These are phyloP conservation scores for Pardosa pseudoannulata DNA, from an alignment of 2,888 invertebrate species.

Conservation along the genomic window DNA sequence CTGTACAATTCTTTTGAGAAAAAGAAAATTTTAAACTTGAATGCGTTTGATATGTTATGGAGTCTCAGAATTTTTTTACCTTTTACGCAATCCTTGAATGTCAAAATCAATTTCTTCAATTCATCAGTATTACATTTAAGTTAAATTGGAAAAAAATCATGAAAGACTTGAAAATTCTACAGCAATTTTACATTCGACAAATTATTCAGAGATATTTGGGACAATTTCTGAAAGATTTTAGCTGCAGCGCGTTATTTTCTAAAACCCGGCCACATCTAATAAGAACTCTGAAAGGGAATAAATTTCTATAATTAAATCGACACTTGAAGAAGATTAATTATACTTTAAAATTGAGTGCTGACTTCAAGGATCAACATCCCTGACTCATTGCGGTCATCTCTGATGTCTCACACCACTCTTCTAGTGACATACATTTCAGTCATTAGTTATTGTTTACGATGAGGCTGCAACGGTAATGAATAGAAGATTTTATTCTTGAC, in stretches of 20 bases:
- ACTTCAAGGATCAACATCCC: background rate
- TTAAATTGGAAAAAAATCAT: no score
- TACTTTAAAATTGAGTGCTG: conserved; percentile 4
- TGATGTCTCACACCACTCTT: background rate
- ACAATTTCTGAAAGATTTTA: background rate
- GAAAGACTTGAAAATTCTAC: no score
- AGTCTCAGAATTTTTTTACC: no score
- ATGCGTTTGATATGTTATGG: no score
- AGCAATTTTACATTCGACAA: background rate
- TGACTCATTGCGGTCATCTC: background rate
- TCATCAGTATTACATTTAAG: no score
- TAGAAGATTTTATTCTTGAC: background rate
- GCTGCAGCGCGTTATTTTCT: background rate
- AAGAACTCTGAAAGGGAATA: background rate
- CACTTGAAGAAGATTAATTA: conserved; percentile 1
- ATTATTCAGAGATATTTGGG: background rate
- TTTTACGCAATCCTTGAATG: no score
- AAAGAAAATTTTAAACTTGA: no score
- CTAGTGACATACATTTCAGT: background rate
- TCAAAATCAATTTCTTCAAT: no score
- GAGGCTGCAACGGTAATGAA: background rate
- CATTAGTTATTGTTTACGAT: background rate
- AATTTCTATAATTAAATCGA: background rate
- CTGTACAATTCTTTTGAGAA: no score
- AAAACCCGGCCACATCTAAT: background rate